phyloP scores from a whole-genome alignment of 2,797 vertebrate species.

The Sphenopsis melanotis region DNA sequence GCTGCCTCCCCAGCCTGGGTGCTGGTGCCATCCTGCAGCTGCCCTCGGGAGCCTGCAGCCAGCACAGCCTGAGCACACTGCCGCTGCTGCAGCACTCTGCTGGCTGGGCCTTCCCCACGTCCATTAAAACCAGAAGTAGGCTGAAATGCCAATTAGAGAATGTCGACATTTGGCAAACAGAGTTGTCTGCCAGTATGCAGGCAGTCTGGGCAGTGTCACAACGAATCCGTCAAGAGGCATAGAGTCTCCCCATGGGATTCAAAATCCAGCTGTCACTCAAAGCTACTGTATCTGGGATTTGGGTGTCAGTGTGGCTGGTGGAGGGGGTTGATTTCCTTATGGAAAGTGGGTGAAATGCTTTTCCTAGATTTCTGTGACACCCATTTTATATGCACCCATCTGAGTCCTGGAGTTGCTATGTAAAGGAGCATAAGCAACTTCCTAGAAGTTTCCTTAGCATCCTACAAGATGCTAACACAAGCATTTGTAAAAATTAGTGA shows the following conservation, averaged over 20 bases:
- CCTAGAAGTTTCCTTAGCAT: background rate
- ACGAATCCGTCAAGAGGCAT: background rate
- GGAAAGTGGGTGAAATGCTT: background rate
- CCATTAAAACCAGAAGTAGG: constrained; percentile 2
- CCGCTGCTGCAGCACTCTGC: background rate
- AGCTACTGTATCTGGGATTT: background rate
- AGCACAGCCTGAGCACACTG: rapidly evolving
- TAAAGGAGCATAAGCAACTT: background rate
- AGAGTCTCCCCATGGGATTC: background rate
- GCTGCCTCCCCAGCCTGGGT: background rate
- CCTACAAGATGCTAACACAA: background rate
- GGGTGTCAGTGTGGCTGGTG: background rate
- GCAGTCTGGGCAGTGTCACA: background rate
- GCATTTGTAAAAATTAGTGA: background rate
- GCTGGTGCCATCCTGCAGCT: background rate
- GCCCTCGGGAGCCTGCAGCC: background rate
- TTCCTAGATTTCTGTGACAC: background rate
- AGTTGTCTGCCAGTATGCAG: constrained; percentile 25
- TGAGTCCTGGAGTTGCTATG: background rate
- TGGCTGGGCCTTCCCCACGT: background rate
- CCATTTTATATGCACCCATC: background rate
- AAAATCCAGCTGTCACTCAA: constrained; percentile 33
- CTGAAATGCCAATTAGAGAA: constrained; percentile 16
- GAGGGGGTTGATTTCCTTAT: background rate
- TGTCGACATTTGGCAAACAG: constrained; percentile 1